These are phyloP conservation scores for Montifringilla adamsi DNA, from an alignment of 2,113 vertebrate species.

Conservation along the genomic window DNA sequence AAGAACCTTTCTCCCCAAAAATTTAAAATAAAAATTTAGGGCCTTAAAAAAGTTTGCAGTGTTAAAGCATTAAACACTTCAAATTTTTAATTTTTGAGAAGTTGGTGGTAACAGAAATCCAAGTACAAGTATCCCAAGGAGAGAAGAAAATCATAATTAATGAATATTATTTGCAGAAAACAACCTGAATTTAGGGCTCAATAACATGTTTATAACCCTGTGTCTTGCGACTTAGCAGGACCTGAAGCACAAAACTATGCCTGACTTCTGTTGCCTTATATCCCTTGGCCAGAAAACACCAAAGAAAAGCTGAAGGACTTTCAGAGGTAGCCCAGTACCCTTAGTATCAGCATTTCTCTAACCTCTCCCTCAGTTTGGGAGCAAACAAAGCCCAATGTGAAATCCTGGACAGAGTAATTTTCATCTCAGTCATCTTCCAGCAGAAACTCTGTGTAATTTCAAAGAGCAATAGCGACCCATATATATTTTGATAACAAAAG, in stretches of 20 bases:
- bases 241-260: neutral
- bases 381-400: neutral
- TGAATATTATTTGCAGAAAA: neutral
- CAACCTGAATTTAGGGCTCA: neutral
- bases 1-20: neutral
- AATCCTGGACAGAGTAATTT: neutral
- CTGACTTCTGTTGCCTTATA: neutral
- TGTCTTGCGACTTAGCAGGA: neutral
- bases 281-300: neutral
- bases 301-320: neutral
- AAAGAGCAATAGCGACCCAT: neutral
- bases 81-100: neutral
- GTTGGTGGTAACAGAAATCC: neutral
- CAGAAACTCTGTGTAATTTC: neutral
- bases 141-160: neutral
- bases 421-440: neutral
- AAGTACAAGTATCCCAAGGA: neutral
- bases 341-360: neutral
- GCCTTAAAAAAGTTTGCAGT: neutral
- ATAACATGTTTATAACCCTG: neutral
- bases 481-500: slow-evolving; percentile 14
- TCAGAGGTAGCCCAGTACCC: neutral
- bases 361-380: neutral
- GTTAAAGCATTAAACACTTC: neutral
- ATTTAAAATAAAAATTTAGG: neutral